Conservation (phyloP, 2,888 invertebrate species). For the Ophioninae sp. region DNA sequence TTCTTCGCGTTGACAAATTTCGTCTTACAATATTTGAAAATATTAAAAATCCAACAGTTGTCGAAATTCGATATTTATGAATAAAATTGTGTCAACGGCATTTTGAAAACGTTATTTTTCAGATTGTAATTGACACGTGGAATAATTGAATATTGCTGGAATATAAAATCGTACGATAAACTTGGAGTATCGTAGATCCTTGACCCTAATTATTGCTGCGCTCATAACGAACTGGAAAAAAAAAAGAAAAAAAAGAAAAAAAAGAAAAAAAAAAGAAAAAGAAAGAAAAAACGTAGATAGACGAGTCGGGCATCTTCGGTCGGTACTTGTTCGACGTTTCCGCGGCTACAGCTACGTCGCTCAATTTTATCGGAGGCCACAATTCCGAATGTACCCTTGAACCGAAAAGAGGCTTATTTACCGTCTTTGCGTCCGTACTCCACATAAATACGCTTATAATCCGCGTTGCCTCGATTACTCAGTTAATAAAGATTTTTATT, state of each 20-base stretch:
- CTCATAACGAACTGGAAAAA: not conserved
- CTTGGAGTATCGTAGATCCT: constrained; percentile 3
- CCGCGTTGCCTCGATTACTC: constrained; percentile 19
- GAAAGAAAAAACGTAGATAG: constrained; percentile 3
- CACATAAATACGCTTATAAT: constrained; percentile 2
- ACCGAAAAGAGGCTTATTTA: constrained; percentile 14
- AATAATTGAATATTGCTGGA: not conserved
- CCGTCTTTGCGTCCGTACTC: not conserved
- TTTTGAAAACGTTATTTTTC: not conserved
- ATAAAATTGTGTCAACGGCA: too few species aligned
- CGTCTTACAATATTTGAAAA: not conserved
- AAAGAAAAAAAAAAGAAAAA: not conserved
- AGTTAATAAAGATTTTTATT: too few species aligned
- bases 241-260: not conserved
- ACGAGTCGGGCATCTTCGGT: constrained; percentile 12
- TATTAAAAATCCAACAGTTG: not conserved
- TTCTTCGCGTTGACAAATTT: not conserved
- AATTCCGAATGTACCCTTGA: constrained; percentile 45
- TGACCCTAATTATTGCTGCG: constrained; percentile 16
- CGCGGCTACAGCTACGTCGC: constrained; percentile 20
- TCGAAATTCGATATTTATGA: not conserved
- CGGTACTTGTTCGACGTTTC: not conserved
- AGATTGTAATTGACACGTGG: not conserved
- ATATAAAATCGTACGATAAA: not conserved
- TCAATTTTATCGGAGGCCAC: constrained; percentile 44